Evolutionary conservation across 92 coral and sea anemone genomes (phyloP).

Genomic region (Epizoanthus stellaris): DNA sequence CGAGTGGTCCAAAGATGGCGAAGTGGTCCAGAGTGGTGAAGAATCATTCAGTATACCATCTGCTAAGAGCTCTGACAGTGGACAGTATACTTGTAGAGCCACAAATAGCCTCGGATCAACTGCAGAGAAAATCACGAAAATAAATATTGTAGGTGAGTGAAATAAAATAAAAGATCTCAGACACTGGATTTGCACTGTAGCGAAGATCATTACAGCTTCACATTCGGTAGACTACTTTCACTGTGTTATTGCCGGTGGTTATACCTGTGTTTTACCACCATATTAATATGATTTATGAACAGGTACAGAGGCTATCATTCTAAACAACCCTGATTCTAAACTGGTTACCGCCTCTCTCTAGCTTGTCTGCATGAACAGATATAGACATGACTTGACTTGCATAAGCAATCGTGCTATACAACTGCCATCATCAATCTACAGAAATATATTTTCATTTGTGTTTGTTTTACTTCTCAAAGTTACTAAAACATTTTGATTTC

Average conservation of each 20-base stretch:
- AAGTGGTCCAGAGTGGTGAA: background rate
- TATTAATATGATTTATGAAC: too few relatives aligned
- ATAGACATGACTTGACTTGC: too few relatives aligned
- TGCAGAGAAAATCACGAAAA: background rate
- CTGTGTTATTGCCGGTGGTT: too few relatives aligned
- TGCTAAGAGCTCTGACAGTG: background rate
- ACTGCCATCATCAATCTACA: background rate
- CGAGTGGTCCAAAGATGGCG: slow-evolving; percentile 27
- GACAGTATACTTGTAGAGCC: slow-evolving; percentile 16
- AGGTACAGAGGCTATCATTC: too few relatives aligned
- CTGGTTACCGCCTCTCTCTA: too few relatives aligned
- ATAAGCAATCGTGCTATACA: too few relatives aligned
- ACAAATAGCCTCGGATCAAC: slow-evolving; percentile 9
- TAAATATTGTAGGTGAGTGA: background rate
- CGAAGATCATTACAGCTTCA: too few relatives aligned
- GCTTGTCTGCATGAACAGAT: too few relatives aligned
- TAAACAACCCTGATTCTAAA: too few relatives aligned
- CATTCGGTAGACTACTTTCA: too few relatives aligned
- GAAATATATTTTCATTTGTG: background rate
- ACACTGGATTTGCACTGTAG: too few relatives aligned
- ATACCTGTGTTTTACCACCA: too few relatives aligned
- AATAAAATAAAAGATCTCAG: background rate
- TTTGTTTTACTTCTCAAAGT: background rate
- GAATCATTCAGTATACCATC: background rate
- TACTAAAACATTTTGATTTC: background rate